Conservation (phyloP, 2,888 invertebrate genomes). For the Iphiclides podalirius region DNA sequence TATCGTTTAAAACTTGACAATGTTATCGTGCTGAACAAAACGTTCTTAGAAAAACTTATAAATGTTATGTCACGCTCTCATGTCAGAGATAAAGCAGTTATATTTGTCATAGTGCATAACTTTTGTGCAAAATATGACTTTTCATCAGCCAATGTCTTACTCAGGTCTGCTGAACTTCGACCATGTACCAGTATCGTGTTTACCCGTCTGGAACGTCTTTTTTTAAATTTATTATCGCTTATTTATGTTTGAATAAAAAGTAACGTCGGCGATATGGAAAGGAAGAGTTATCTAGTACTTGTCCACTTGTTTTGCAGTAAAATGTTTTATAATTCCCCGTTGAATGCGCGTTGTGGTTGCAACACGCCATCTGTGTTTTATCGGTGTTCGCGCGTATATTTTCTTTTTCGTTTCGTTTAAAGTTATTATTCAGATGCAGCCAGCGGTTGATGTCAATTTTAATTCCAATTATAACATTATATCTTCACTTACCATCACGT, state of each 20-base stretch:
- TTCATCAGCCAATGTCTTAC: background rate
- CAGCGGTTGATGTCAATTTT: too few species aligned
- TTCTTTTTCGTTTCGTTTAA: too few species aligned
- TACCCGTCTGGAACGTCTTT: background rate
- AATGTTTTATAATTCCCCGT: background rate
- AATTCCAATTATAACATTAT: too few species aligned
- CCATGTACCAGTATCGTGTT: slow-evolving; percentile 4
- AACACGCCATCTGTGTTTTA: too few species aligned
- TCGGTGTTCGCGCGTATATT: too few species aligned
- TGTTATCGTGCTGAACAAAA: slow-evolving; percentile 15
- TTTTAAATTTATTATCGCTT: slow-evolving; percentile 3
- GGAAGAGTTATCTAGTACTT: background rate
- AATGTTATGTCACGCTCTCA: slow-evolving; percentile 17
- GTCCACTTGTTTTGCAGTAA: background rate
- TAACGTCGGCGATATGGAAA: background rate
- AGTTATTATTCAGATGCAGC: too few species aligned
- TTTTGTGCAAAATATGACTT: background rate
- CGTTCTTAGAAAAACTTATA: slow-evolving; percentile 20
- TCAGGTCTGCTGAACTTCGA: background rate
- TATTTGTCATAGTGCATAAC: slow-evolving; percentile 13
- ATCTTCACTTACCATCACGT: too few species aligned
- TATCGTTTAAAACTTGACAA: slow-evolving; percentile 7
- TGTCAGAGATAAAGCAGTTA: slow-evolving; percentile 19
- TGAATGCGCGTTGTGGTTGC: too few species aligned
- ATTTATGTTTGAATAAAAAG: slow-evolving; percentile 9